Evolutionary conservation across 2,888 invertebrate genomes (phyloP), one percentile per base, ranked within the genome.

Genomic region (Synanthedon myopaeformis): DNA sequence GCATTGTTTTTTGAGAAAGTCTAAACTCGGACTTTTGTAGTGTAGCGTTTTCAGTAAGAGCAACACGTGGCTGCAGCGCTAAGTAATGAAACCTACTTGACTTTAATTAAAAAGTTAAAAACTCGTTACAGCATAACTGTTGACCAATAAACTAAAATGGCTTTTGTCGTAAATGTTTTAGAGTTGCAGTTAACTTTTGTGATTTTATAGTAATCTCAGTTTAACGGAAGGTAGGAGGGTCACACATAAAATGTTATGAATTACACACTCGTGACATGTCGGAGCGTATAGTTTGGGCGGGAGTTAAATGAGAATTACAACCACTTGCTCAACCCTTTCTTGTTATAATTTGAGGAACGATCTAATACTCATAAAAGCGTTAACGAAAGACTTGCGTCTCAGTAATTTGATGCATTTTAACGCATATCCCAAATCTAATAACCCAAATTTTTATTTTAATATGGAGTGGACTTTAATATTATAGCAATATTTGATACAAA

Each of bases 1-100:
- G 77, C 76, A 82, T 86, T 85, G 85, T 86, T 81, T 73, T 35
- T 35, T 64, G 68, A 69, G 72, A 76, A 80, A 81, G 80, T 79
- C 77, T 78, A 79, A 80, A 80, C 77, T 72, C 66, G 69, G 70
- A 75, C 74, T 77, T 81, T 78, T 76, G 69, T 73, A 62, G 61
- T 64, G 61, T 63, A 58, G 61, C 62, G 60, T 61, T 65, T 63
- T 69, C 66, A 67, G 64, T 58, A 59, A 59, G 63, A 72, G 83
- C 83, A 85, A 82, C 83, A 83, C 77, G 80, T 84, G 79, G 74
- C 69, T 60, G 57, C 58, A 58, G 64, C 65, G 64, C 67, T 82
- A 81, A 82, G 82, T 82, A 81, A 84, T 83, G 74, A 83, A 76
- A 76, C 75, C 69, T 66, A 67, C 67, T 71, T 64, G 59, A 65